These are phyloP conservation scores for Marisa cornuarietis DNA, from an alignment of 1,140 invertebrate species.

Conservation along the genomic window DNA sequence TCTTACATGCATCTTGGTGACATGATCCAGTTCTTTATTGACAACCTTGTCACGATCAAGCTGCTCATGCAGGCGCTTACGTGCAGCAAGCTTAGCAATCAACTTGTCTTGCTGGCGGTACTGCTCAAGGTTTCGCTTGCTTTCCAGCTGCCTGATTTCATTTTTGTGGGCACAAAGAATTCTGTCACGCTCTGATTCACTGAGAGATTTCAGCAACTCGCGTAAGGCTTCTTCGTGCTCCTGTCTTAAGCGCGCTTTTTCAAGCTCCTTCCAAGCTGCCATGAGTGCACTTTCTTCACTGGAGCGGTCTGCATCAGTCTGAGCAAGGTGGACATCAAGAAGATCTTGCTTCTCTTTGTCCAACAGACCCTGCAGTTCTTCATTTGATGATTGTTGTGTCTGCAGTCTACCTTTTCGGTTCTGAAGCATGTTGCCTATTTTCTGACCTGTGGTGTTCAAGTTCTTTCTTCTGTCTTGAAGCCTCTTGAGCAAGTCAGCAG, in stretches of 20 bases:
- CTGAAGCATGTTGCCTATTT: constrained; percentile 44
- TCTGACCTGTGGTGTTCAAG: constrained; percentile 35
- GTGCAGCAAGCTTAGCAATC: constrained; percentile 56
- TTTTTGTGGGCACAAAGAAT: constrained; percentile 50
- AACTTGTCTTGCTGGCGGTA: constrained; percentile 51
- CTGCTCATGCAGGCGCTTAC: constrained; percentile 59
- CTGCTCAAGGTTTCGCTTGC: constrained; percentile 34
- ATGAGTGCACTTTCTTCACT: constrained; percentile 52
- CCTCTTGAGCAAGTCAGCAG: constrained; percentile 37
- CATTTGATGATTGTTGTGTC: background rate
- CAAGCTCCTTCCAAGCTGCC: constrained; percentile 42
- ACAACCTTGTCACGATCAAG: constrained; percentile 57
- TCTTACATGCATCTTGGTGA: constrained; percentile 58
- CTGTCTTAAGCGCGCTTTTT: constrained; percentile 39
- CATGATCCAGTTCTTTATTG: constrained; percentile 54
- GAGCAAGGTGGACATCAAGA: constrained; percentile 27
- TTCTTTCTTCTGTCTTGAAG: constrained; percentile 32
- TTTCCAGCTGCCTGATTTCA: constrained; percentile 39
- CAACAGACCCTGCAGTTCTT: background rate
- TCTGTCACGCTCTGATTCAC: constrained; percentile 46
- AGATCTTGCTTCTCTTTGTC: constrained; percentile 3
- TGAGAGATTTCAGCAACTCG: constrained; percentile 42
- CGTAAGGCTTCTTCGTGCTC: constrained; percentile 42
- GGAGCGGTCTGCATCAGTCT: constrained; percentile 52
- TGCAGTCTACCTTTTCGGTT: constrained; percentile 37